Conservation (phyloP, 2,113 vertebrate species). For the Salvelinus alpinus region DNA sequence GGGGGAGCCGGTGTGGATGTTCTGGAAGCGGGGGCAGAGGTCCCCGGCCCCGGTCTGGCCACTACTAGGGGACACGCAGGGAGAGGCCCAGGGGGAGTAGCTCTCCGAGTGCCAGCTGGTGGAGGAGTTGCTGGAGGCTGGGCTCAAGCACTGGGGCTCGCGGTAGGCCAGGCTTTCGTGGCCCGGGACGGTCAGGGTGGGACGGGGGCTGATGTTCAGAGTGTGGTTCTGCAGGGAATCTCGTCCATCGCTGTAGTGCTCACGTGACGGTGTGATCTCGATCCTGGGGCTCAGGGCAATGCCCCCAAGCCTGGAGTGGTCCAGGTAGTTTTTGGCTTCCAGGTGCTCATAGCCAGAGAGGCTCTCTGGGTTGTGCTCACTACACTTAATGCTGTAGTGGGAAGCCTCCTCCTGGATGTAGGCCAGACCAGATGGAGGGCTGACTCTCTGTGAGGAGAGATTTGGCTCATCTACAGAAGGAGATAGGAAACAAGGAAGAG, state of each 20-base stretch:
- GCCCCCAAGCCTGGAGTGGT: conserved; percentile 74
- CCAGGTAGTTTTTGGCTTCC: conserved; percentile 84
- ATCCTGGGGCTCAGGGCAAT: conserved; percentile 92
- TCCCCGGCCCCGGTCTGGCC: conserved; percentile 83
- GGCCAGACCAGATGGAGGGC: conserved; percentile 80
- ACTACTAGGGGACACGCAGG: conserved; percentile 95
- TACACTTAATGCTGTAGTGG: conserved; percentile 87
- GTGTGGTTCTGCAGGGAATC: conserved; percentile 87
- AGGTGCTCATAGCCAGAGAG: conserved; percentile 83
- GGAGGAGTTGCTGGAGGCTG: conserved; percentile 97
- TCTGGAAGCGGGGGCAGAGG: conserved; percentile 93
- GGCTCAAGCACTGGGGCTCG: conserved; percentile 96
- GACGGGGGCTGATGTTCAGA: conserved; percentile 83
- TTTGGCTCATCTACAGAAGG: conserved; percentile 86
- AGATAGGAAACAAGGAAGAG: neutral
- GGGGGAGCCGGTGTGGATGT: conserved; percentile 95
- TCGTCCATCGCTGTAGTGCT: conserved; percentile 88
- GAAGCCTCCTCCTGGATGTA: conserved; percentile 82
- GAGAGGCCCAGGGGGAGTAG: conserved; percentile 92
- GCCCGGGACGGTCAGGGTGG: conserved; percentile 92
- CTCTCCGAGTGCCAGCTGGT: conserved; percentile 98
- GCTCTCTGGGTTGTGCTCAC: conserved; percentile 75
- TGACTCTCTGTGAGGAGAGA: conserved; percentile 84
- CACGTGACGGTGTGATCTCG: conserved; percentile 95
- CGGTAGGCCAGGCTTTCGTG: conserved; percentile 86